Evolutionary conservation across 2,113 vertebrate species (phyloP).

Genomic region (Megaceryle maxima): DNA sequence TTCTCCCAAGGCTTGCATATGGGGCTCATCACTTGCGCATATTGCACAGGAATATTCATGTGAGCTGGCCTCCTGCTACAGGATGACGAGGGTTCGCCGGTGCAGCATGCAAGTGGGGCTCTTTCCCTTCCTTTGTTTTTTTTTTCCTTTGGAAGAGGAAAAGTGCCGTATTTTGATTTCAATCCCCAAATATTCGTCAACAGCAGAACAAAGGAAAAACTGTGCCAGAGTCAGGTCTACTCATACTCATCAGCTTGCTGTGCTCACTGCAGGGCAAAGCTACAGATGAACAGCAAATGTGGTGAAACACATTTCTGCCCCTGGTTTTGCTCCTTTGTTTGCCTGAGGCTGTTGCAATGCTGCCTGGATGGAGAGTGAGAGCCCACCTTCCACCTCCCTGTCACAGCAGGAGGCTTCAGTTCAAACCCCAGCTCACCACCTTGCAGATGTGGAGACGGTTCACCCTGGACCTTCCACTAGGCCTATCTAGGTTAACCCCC

Average conservation of each 20-base stretch:
- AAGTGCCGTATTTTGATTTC: background rate
- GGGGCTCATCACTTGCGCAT: conserved; percentile 60
- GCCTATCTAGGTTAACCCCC: background rate
- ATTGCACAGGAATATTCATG: conserved; percentile 59
- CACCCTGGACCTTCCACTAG: background rate
- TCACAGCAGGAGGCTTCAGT: background rate
- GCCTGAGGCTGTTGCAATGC: background rate
- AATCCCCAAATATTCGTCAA: background rate
- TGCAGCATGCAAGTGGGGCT: background rate
- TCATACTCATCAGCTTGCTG: background rate
- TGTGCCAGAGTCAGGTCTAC: background rate
- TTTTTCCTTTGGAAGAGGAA: background rate
- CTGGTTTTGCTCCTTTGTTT: background rate
- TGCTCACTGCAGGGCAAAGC: background rate
- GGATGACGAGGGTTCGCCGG: background rate
- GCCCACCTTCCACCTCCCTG: background rate
- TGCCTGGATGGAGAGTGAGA: background rate
- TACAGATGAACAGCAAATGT: background rate
- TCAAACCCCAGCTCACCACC: background rate
- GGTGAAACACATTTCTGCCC: background rate
- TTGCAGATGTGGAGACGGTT: fast-evolving
- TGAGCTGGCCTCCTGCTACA: conserved; percentile 62
- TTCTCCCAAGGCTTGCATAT: conserved; percentile 66
- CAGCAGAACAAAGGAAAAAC: conserved; percentile 17
- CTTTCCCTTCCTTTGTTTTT: background rate